These are phyloP conservation scores for Cryptoleucopteryx plumbea DNA, from an alignment of 2,113 vertebrate species.

Conservation along the genomic window DNA sequence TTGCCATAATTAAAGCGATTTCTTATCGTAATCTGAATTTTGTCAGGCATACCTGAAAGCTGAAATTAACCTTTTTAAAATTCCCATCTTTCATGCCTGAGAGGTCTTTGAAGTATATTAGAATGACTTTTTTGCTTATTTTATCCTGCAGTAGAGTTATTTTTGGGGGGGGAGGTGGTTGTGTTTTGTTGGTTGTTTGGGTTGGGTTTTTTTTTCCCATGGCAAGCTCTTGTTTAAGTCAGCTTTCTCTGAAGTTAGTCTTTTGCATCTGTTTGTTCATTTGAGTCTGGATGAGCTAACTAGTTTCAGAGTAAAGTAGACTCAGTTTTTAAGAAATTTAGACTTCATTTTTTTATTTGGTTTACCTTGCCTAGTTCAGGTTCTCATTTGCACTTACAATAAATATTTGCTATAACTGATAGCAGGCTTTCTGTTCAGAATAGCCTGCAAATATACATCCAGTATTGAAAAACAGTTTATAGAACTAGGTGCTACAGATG, in stretches of 20 bases:
- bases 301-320: background rate
- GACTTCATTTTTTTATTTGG: background rate
- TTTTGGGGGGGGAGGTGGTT: too few relatives aligned
- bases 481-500: background rate
- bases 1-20: constrained; percentile 9
- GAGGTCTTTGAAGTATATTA: background rate
- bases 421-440: background rate
- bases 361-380: background rate
- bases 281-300: background rate
- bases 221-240: background rate
- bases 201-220: rapidly evolving
- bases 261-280: background rate
- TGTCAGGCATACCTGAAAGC: constrained; percentile 4
- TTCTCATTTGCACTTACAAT: background rate
- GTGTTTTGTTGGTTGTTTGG: too few relatives aligned
- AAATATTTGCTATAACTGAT: background rate
- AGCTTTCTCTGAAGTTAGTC: background rate
- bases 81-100: background rate
- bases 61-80: constrained; percentile 36
- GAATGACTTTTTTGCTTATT: background rate
- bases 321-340: background rate
- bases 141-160: background rate
- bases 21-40: background rate
- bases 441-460: background rate
- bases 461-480: background rate